phyloP scores from a whole-genome alignment of 2,888 invertebrate genomes.

The Pandemis heparana region DNA sequence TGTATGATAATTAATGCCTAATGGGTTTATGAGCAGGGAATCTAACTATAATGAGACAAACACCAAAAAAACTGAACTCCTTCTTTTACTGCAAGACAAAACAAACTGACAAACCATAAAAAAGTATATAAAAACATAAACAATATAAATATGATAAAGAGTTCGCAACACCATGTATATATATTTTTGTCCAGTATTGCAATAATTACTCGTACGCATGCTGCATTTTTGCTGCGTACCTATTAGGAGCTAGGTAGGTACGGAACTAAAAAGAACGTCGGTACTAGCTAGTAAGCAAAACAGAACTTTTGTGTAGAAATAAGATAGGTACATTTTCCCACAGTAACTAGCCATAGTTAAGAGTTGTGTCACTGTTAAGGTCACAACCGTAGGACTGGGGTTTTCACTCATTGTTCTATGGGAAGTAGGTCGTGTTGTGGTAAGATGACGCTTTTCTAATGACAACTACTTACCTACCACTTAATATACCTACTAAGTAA shows the following conservation, averaged over 20 bases:
- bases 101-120: too few species aligned
- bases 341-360: not conserved
- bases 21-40: too few species aligned
- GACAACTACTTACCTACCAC: conserved; percentile 7
- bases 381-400: conserved; percentile 19
- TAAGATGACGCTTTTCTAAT: conserved; percentile 18
- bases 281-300: not conserved
- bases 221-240: conserved; percentile 1
- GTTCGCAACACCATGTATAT: too few species aligned
- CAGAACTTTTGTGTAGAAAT: not conserved
- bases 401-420: conserved; percentile 36
- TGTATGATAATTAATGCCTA: too few species aligned
- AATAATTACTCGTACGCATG: not conserved
- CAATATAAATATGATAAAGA: too few species aligned
- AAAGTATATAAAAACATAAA: too few species aligned
- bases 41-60: too few species aligned
- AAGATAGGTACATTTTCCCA: not conserved
- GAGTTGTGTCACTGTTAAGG: conserved; percentile 23
- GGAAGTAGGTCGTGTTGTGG: conserved; percentile 35
- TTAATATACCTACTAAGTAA: not conserved
- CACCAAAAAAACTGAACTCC: too few species aligned
- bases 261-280: not conserved
- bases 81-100: too few species aligned
- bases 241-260: not conserved
- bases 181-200: too few species aligned